Evolutionary conservation across 2,888 invertebrate species (phyloP).

Genomic region (Hyalella azteca): DNA sequence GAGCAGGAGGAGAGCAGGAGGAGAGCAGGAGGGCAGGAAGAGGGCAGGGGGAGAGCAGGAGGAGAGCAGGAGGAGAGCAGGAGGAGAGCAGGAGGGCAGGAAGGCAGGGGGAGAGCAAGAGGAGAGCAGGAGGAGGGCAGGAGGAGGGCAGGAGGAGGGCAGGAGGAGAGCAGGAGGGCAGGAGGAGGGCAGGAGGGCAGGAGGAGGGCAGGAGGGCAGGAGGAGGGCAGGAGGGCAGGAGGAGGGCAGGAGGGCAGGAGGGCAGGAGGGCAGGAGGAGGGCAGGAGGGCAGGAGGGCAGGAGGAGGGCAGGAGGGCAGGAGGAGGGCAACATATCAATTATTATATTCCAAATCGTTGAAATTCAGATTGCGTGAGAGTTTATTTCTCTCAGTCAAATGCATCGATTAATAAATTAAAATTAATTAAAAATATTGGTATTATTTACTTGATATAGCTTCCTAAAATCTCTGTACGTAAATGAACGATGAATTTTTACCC

Average conservation of each 20-base stretch:
- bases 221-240: neutral
- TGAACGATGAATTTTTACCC: no score
- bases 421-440: no score
- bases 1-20: no score
- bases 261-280: neutral
- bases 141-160: neutral
- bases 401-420: no score
- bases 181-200: neutral
- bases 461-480: no score
- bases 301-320: neutral
- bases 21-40: neutral
- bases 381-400: no score
- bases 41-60: neutral
- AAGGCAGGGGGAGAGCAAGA: neutral
- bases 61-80: neutral
- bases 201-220: neutral
- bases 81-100: neutral
- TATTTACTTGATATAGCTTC: no score
- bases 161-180: neutral
- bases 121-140: neutral
- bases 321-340: neutral
- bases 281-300: neutral
- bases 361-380: no score
- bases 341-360: no score
- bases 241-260: neutral